Evolutionary conservation across 2,113 vertebrate genomes (phyloP).

Genomic region (Dissostichus mawsoni): DNA sequence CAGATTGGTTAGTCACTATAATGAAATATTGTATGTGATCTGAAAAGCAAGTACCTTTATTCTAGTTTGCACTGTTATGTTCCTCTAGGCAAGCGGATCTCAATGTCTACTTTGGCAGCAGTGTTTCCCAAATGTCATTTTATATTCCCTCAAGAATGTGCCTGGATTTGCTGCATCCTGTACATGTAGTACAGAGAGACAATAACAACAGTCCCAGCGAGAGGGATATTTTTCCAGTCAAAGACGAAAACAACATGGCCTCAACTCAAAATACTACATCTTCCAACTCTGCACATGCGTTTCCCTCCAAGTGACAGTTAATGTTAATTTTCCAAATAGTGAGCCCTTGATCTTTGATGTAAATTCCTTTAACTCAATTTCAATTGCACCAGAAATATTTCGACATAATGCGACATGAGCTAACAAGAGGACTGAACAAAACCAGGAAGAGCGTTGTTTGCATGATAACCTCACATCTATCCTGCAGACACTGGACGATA

Average conservation of each 20-base stretch:
- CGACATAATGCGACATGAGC: not conserved
- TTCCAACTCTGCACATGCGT: not conserved
- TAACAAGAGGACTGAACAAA: not conserved
- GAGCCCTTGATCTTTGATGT: not conserved
- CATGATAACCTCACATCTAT: not conserved
- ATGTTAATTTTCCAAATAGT: not conserved
- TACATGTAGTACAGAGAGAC: not conserved
- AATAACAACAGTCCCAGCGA: slow-evolving; percentile 4
- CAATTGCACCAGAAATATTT: not conserved
- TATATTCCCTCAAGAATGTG: not conserved
- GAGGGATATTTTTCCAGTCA: slow-evolving; percentile 1
- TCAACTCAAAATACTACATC: not conserved
- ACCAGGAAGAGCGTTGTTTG: not conserved
- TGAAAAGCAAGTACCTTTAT: not conserved
- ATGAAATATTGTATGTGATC: not conserved
- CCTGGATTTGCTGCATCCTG: not conserved
- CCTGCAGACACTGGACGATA: not conserved
- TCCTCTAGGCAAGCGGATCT: not conserved
- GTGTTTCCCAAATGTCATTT: not conserved
- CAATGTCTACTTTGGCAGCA: not conserved
- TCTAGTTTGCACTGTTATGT: not conserved
- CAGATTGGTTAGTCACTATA: not conserved
- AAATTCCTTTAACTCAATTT: not conserved
- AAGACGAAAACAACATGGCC: not conserved
- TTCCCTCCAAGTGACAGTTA: no score